Conservation (phyloP, 2,797 vertebrate species). For the Alca torda region DNA sequence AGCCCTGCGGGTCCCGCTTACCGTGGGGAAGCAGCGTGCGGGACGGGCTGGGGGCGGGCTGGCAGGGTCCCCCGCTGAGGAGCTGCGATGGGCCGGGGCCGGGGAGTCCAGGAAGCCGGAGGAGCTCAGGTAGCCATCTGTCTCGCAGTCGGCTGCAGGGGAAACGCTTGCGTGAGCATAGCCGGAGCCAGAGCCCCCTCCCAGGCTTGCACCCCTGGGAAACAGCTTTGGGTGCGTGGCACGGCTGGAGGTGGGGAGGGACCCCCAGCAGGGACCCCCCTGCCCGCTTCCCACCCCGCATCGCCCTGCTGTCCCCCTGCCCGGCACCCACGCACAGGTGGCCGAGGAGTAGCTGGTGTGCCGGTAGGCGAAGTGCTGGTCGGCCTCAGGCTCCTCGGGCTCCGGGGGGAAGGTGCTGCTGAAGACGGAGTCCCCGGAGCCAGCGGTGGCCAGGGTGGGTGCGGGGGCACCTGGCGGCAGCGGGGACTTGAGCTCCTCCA, state of each 20-base stretch:
- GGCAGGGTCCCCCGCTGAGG: constrained; percentile 32
- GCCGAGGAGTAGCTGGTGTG: constrained; percentile 80
- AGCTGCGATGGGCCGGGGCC: constrained; percentile 66
- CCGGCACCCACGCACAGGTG: constrained; percentile 72
- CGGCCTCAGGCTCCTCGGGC: constrained; percentile 91
- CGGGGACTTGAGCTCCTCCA: constrained; percentile 63
- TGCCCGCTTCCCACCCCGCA: rapidly evolving
- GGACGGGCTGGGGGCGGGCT: constrained; percentile 62
- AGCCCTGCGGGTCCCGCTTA: constrained; percentile 66
- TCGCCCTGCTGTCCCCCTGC: not conserved
- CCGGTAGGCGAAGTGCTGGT: constrained; percentile 88
- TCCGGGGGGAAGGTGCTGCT: constrained; percentile 82
- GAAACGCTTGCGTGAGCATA: not conserved
- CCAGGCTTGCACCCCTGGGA: not conserved
- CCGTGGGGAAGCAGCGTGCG: constrained; percentile 82
- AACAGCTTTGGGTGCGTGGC: not conserved
- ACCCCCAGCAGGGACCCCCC: not conserved
- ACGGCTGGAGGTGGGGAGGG: not conserved
- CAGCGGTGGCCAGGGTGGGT: constrained; percentile 51
- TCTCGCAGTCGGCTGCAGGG: constrained; percentile 92
- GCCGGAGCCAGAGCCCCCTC: rapidly evolving
- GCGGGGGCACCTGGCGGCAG: not conserved
- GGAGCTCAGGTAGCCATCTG: constrained; percentile 91
- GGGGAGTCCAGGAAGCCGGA: constrained; percentile 88
- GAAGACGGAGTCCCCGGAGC: constrained; percentile 82